Evolutionary conservation across 2,113 vertebrate species (phyloP).

Genomic region (Toxostoma redivivum): DNA sequence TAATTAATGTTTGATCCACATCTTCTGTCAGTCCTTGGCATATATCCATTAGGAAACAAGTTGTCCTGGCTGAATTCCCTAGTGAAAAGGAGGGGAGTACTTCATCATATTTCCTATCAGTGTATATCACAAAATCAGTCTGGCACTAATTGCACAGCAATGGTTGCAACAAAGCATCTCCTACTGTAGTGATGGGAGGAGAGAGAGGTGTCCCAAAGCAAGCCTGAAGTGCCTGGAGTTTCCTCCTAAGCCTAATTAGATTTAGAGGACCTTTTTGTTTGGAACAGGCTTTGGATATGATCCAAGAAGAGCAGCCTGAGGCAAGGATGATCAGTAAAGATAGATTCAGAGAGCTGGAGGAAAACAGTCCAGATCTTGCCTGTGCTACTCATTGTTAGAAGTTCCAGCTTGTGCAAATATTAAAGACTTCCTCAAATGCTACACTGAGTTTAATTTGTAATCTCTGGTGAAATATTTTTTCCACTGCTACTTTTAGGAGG

Average conservation of each 20-base stretch:
- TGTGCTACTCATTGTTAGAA: background rate
- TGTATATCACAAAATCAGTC: background rate
- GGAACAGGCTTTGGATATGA: background rate
- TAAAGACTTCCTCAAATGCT: background rate
- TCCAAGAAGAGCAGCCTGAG: background rate
- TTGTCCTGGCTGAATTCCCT: background rate
- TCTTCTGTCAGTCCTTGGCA: constrained; percentile 7
- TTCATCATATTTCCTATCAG: background rate
- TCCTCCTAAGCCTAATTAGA: background rate
- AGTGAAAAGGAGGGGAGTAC: background rate
- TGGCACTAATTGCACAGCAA: background rate
- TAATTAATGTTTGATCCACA: constrained; percentile 1
- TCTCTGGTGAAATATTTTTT: background rate
- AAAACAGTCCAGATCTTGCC: background rate
- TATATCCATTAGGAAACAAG: background rate
- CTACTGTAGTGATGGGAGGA: background rate
- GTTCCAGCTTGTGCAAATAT: background rate
- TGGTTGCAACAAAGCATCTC: background rate
- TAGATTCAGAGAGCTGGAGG: background rate
- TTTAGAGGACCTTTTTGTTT: background rate
- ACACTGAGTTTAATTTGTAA: background rate
- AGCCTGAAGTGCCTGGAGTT: background rate
- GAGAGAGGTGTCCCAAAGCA: background rate
- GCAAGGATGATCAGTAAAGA: background rate
- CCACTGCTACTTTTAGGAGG: background rate